Conservation (phyloP, 1,140 invertebrate species). For the Dryas iulia region DNA sequence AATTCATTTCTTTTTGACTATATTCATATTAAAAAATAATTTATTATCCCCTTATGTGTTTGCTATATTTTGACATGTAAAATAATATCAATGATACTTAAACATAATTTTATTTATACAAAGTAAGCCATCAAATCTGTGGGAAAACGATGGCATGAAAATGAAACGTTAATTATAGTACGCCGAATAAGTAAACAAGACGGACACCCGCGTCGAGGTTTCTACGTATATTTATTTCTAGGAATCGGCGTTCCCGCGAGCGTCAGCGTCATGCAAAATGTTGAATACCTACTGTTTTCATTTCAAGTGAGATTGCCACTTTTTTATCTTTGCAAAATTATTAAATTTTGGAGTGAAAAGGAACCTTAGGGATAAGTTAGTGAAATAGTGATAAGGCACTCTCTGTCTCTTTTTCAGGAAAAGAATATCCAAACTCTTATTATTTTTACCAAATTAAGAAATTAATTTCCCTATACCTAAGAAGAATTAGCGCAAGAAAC, state of each 20-base stretch:
- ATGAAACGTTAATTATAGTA: constrained; percentile 61
- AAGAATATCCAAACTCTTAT: no score
- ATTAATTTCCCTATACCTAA: no score
- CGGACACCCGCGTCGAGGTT: constrained; percentile 46
- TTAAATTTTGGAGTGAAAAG: neutral
- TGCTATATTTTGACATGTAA: neutral
- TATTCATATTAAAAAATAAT: no score
- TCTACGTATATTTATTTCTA: constrained; percentile 28
- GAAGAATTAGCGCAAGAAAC: no score
- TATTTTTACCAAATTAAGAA: no score
- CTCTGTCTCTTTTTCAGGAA: no score
- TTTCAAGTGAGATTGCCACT: neutral
- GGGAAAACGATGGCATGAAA: constrained; percentile 35
- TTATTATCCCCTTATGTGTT: no score
- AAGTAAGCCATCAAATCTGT: constrained; percentile 29
- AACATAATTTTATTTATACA: constrained; percentile 19
- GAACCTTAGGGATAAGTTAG: no score
- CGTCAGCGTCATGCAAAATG: constrained; percentile 8
- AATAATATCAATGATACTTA: neutral
- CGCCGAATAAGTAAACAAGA: constrained; percentile 46
- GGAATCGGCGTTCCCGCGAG: constrained; percentile 8
- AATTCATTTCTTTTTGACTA: no score
- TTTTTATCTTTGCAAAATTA: neutral
- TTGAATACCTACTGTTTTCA: neutral
- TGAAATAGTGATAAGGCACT: no score